Percentiles rank a stretch among this genome's conserved stretches.
These are phyloP conservation scores for Luffia ferchaultella DNA, from an alignment of 2,888 invertebrate genomes.

Conservation along the genomic window DNA sequence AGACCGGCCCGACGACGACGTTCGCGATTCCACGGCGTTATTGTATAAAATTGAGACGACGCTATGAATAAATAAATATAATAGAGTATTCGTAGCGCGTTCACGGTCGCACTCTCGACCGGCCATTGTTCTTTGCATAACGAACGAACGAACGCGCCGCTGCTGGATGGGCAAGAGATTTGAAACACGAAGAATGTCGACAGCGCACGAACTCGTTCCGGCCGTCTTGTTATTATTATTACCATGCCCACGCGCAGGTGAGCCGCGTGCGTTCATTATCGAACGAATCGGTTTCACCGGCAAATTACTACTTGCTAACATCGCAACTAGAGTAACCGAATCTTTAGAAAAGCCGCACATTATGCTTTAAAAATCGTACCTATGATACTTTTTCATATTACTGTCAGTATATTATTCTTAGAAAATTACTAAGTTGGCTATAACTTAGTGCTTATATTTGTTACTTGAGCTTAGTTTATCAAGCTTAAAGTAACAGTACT, in stretches of 20 bases:
- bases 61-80: conserved; percentile 44
- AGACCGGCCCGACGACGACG: conserved; percentile 39
- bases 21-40: conserved; percentile 45
- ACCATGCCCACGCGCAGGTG: conserved; percentile 3
- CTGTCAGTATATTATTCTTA: too few relatives aligned
- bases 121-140: conserved; percentile 60
- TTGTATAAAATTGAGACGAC: conserved; percentile 41
- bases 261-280: background rate
- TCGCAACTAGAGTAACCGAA: too few relatives aligned
- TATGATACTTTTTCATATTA: too few relatives aligned
- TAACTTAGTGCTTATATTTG: too few relatives aligned
- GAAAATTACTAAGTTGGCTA: too few relatives aligned
- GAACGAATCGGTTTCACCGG: background rate
- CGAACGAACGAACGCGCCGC: background rate
- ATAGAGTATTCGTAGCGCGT: conserved; percentile 40
- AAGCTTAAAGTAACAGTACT: too few relatives aligned
- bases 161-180: too few relatives aligned
- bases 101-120: conserved; percentile 47
- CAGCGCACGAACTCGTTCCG: background rate
- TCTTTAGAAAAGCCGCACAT: too few relatives aligned
- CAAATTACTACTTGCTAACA: background rate
- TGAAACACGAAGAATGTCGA: background rate
- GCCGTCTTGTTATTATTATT: background rate
- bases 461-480: too few relatives aligned
- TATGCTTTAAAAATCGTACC: too few relatives aligned